Base-by-base conservation (phyloP, 2,888 invertebrate species). In the Ariolimax columbianus region DNA sequence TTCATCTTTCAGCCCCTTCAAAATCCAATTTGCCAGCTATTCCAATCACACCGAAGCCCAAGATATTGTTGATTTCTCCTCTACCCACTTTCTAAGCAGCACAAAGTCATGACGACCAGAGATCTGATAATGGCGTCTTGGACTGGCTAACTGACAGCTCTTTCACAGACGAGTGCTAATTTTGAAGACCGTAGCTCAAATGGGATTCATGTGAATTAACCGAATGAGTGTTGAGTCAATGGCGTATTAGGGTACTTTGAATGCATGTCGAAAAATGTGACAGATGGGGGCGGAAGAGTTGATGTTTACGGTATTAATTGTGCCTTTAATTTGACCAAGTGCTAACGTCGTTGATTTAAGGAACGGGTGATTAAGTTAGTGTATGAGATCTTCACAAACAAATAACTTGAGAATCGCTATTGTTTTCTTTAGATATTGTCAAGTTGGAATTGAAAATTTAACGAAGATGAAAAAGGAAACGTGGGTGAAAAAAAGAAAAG, bases 151-250 rank as follows among this genome's bases (percentile, higher is more conserved):
- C 38, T 70, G 70, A 30, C 40, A 70, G 17, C 70, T 17, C 40
- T 19, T 38, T 70, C 38, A 70, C 40, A 17, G 3, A 40, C n/a
- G 40, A 73, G 73, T 43, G 43, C n/a, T 73, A 73, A 73, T 73
- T 43, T 73, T 73, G 73, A 73, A 30, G 36, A 26, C n/a, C n/a
- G 47, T 47, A 43, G n/a, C 43, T 70, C 38, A 19, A 38, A n/a
- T 7, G 73, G 30, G 73, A 73, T 43, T 73, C 40, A 30, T 30
- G 73, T 14, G 73, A 73, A 73, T 43, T 73, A 73, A 43, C 26
- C n/a, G 26, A 43, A 30, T 26, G 43, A 73, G 43, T 43, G 73
- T 30, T n/a, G 43, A n/a, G 73, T 73, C n/a, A n/a, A n/a, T 73
- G 73, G 9, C 73, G 30, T 26, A 30, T 43, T 73, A 73, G 47